Conservation (phyloP, 2,113 vertebrate species). For the Nothocercus nigrocapillus region DNA sequence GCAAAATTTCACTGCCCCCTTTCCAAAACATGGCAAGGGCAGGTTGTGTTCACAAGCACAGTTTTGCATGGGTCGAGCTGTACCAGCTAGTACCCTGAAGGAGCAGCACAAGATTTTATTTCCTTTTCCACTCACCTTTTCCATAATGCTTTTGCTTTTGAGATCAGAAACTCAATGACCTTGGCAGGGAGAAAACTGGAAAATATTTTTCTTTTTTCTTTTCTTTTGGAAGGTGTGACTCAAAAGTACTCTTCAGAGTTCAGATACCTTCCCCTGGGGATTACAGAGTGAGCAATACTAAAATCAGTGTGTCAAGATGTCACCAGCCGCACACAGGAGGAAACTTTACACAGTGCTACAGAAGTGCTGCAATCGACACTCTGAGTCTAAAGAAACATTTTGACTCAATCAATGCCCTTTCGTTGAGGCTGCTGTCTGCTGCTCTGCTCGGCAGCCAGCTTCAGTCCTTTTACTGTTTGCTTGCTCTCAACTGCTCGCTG, state of each 20-base stretch:
- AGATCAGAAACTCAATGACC: constrained; percentile 55
- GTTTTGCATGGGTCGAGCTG: neutral
- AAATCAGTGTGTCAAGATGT: constrained; percentile 56
- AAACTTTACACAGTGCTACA: fast-evolving
- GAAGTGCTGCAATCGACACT: neutral
- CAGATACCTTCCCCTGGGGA: constrained; percentile 13
- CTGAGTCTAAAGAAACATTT: neutral
- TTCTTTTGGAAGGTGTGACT: constrained; percentile 47
- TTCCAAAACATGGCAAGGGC: neutral
- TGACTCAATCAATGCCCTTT: neutral
- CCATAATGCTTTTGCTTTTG: constrained; percentile 10
- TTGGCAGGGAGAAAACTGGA: constrained; percentile 4
- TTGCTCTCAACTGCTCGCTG: neutral
- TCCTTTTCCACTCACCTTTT: constrained; percentile 29
- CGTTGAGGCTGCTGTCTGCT: neutral
- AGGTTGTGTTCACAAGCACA: neutral
- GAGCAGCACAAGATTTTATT: neutral
- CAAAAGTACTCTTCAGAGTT: constrained; percentile 26
- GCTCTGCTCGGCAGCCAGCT: neutral
- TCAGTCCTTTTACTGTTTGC: neutral
- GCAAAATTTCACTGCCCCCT: neutral
- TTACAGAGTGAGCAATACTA: constrained; percentile 25
- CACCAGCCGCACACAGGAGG: neutral
- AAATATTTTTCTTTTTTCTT: constrained; percentile 14
- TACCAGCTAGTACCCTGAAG: neutral